Evolutionary conservation across 2,797 vertebrate species (phyloP).

Genomic region (Schizothorax lantsangensis): DNA sequence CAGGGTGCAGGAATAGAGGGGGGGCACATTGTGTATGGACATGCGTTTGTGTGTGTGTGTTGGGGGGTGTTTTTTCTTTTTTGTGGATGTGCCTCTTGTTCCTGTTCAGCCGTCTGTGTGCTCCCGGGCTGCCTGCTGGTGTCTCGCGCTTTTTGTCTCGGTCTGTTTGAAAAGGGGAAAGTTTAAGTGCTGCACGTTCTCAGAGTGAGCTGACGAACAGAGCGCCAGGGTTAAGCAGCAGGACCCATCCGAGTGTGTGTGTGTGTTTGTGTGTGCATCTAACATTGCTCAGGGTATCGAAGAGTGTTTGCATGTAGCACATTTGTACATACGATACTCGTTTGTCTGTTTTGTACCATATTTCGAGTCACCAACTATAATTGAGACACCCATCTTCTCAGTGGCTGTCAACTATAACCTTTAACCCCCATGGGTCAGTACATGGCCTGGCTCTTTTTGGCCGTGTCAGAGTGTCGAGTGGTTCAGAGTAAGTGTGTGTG

Average conservation of each 20-base stretch:
- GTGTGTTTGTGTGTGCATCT: slow-evolving; percentile 55
- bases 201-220: slow-evolving; percentile 68
- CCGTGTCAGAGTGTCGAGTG: slow-evolving; percentile 82
- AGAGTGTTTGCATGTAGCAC: slow-evolving; percentile 14
- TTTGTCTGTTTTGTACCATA: neutral
- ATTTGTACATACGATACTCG: neutral
- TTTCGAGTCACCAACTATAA: neutral
- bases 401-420: slow-evolving; percentile 64
- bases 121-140: slow-evolving; percentile 75
- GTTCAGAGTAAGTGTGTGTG: slow-evolving; percentile 65
- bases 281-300: neutral
- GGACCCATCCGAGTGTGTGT: slow-evolving; percentile 58
- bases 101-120: slow-evolving; percentile 76
- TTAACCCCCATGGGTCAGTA: slow-evolving; percentile 70
- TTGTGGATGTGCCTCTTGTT: slow-evolving; percentile 75
- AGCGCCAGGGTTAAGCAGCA: slow-evolving; percentile 74
- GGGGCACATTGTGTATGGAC: slow-evolving; percentile 46
- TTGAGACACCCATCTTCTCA: slow-evolving; percentile 60
- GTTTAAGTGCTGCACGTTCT: slow-evolving; percentile 82
- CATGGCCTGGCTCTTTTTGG: slow-evolving; percentile 66
- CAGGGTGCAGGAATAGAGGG: slow-evolving; percentile 36
- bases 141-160: slow-evolving; percentile 79
- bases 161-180: slow-evolving; percentile 82
- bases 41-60: slow-evolving; percentile 10
- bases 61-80: slow-evolving; percentile 47